These are phyloP conservation scores for Nemopilema nomurai DNA, from an alignment of 30 jellyfish, hydroid and myxozoan species.

Conservation along the genomic window DNA sequence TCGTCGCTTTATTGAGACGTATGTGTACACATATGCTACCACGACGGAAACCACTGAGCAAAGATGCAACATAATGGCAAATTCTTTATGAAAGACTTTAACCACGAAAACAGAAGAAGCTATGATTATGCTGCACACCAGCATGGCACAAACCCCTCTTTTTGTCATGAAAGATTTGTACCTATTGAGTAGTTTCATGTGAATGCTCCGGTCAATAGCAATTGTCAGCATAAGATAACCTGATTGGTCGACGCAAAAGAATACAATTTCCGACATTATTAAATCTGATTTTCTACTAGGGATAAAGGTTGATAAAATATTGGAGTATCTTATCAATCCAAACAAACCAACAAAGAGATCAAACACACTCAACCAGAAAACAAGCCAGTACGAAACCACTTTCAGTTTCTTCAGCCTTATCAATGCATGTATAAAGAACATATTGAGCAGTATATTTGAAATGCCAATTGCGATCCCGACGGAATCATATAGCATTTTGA, in stretches of 20 bases:
- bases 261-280: too few relatives aligned
- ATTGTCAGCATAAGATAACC: not conserved
- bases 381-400: not conserved
- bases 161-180: not conserved
- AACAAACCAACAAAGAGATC: not conserved
- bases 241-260: too few relatives aligned
- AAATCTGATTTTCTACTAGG: too few relatives aligned
- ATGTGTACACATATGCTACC: too few relatives aligned
- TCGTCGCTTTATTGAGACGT: too few relatives aligned
- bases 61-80: too few relatives aligned
- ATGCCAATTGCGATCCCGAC: not conserved
- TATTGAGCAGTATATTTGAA: not conserved
- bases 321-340: not conserved
- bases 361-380: not conserved
- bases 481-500: not conserved
- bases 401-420: not conserved
- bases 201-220: constrained; percentile 8
- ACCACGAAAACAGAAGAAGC: too few relatives aligned
- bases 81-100: too few relatives aligned
- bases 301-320: too few relatives aligned
- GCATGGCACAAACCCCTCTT: too few relatives aligned
- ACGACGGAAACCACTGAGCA: too few relatives aligned
- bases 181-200: not conserved
- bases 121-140: too few relatives aligned
- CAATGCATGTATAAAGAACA: not conserved